Evolutionary conservation across 2,113 vertebrate species (phyloP).

Genomic region (Clarias gariepinus): DNA sequence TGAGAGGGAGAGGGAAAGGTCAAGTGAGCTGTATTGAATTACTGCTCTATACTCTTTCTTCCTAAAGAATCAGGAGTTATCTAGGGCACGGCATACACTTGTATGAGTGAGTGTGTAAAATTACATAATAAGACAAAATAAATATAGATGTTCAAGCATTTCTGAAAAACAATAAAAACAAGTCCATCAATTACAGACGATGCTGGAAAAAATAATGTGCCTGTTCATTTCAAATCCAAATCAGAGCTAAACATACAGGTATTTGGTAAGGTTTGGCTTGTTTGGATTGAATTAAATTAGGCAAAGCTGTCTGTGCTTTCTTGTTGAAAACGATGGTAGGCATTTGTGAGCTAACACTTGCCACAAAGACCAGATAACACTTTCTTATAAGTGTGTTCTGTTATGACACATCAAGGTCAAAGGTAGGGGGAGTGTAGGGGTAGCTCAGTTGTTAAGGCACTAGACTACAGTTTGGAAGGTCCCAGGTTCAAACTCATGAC

Average conservation of each 20-base stretch:
- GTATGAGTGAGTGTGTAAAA: neutral
- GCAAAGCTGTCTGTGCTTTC: neutral
- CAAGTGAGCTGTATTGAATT: slow-evolving; percentile 36
- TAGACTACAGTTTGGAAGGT: no score
- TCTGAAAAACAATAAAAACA: neutral
- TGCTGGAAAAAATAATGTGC: neutral
- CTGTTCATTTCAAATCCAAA: neutral
- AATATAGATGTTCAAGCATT: neutral
- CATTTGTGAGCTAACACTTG: neutral
- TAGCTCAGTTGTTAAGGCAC: no score
- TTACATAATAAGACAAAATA: neutral
- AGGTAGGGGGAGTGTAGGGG: no score
- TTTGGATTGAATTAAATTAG: neutral
- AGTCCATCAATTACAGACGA: neutral
- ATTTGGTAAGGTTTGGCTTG: neutral
- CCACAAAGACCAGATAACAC: neutral
- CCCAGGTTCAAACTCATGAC: no score
- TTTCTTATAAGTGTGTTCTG: neutral
- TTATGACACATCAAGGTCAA: no score
- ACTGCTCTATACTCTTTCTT: slow-evolving; percentile 9
- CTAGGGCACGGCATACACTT: neutral
- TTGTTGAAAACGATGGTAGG: neutral
- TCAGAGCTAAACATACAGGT: neutral
- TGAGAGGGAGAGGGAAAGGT: neutral
- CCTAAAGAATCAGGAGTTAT: neutral